Evolutionary conservation across 2,888 invertebrate genomes (phyloP), one percentile per base, ranked within the genome.

Genomic region (Autographa gamma): DNA sequence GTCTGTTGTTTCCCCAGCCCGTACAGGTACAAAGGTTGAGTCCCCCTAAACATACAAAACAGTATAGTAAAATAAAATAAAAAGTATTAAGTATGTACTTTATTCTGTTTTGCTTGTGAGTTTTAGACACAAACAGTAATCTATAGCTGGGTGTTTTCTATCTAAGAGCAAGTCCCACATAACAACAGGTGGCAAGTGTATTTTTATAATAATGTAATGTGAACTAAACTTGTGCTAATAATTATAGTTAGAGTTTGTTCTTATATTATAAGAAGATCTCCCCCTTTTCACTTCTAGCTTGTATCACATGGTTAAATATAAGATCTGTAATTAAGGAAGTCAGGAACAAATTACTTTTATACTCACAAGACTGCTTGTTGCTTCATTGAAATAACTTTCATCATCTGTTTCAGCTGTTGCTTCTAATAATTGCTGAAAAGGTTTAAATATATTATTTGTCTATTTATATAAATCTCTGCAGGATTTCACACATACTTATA

Each of bases 21-120:
- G 98, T 38, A 99, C 97, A 64, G 99, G 99, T 80, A 99, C 97
- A 96, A 98, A 99, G 62, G 98, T 98, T 19, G 99, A 98, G 90
- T 98, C 98, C 89, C 99, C 98, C 98, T 98, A 90, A 70, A 48
- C 66, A 76, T 72, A 69, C n/a, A 54, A 64, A 60, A 16, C 16
- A 43, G 3, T 25, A 25, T 25, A 25, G 25, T 25, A 25, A 25
- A 25, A 25, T 2, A 25, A 25, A 25, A n/a, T n/a, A n/a, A 25
- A 25, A 25, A 25, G 25, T 2, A 25, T 2, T 25, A 25, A 25
- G 25, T 25, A 25, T 25, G 25, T 25, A 25, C 25, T 25, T 25
- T 25, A 25, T 25, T 25, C 25, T 2, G 25, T 25, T 25, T 25
- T 25, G 25, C 25, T 25, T 25, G 3, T 25, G 3, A 25, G 25